A percentile compares a stretch with the other conserved stretches of the same genome.
These are phyloP conservation scores for Lophius piscatorius DNA, from an alignment of 2,113 vertebrate species.

Conservation along the genomic window DNA sequence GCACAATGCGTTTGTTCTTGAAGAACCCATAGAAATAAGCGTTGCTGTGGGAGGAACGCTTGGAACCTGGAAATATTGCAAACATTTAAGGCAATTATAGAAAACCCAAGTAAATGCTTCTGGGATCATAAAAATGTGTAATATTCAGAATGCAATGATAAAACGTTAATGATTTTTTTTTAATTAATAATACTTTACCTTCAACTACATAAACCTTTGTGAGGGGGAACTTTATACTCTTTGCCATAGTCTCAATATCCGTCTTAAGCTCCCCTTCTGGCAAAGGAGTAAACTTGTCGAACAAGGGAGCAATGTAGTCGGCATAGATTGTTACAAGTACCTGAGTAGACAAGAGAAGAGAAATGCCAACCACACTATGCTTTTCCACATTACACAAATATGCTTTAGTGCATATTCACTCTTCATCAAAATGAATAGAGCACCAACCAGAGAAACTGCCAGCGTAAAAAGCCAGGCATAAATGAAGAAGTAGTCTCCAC, in stretches of 20 bases:
- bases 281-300: conserved; percentile 96
- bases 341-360: conserved; percentile 66
- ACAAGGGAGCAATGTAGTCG: conserved; percentile 97
- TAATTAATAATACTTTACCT: conserved; percentile 77
- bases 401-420: not conserved
- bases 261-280: conserved; percentile 94
- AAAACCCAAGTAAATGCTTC: not conserved
- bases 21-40: conserved; percentile 99
- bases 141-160: not conserved
- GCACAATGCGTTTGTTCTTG: conserved; percentile 97
- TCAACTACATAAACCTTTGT: conserved; percentile 98
- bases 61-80: conserved; percentile 85
- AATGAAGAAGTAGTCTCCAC: conserved; percentile 98
- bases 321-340: conserved; percentile 99
- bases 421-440: not conserved
- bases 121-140: no score
- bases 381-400: not conserved
- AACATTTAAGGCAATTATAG: not conserved
- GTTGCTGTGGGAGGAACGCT: conserved; percentile 98
- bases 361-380: not conserved
- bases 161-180: not conserved
- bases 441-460: conserved; percentile 93
- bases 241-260: conserved; percentile 93
- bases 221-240: conserved; percentile 92
- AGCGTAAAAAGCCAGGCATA: conserved; percentile 98